Evolutionary conservation across 2,888 invertebrate species (phyloP).

Genomic region (Troides oblongomaculatus): DNA sequence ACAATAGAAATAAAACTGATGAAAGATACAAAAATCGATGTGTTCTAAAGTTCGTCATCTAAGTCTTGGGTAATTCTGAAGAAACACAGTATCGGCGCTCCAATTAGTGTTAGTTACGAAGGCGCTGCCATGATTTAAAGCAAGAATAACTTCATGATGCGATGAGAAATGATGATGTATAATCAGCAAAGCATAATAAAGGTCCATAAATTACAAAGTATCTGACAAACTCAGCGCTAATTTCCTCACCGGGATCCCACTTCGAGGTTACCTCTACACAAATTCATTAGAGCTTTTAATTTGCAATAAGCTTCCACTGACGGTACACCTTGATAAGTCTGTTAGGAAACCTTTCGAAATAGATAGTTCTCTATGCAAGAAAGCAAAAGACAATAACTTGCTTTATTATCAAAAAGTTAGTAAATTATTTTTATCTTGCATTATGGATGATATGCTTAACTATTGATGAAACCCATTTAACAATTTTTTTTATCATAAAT

Average conservation of each 20-base stretch:
- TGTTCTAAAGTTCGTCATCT: neutral
- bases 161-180: slow-evolving; percentile 16
- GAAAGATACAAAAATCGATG: neutral
- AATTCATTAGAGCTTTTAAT: slow-evolving; percentile 23
- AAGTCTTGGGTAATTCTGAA: neutral
- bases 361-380: too few relatives aligned
- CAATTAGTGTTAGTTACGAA: neutral
- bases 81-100: neutral
- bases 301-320: slow-evolving; percentile 6
- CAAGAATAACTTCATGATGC: slow-evolving; percentile 5
- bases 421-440: too few relatives aligned
- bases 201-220: slow-evolving; percentile 25
- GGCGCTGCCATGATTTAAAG: neutral
- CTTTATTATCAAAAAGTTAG: too few relatives aligned
- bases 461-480: too few relatives aligned
- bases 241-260: slow-evolving; percentile 1
- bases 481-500: too few relatives aligned
- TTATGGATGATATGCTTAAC: too few relatives aligned
- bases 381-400: too few relatives aligned
- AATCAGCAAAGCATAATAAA: slow-evolving; percentile 17
- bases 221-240: slow-evolving; percentile 26
- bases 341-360: neutral
- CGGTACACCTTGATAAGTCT: slow-evolving; percentile 6
- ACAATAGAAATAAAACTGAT: neutral
- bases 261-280: slow-evolving; percentile 4